Conservation (phyloP, 2,113 vertebrate species). For the Hystrix brachyura region DNA sequence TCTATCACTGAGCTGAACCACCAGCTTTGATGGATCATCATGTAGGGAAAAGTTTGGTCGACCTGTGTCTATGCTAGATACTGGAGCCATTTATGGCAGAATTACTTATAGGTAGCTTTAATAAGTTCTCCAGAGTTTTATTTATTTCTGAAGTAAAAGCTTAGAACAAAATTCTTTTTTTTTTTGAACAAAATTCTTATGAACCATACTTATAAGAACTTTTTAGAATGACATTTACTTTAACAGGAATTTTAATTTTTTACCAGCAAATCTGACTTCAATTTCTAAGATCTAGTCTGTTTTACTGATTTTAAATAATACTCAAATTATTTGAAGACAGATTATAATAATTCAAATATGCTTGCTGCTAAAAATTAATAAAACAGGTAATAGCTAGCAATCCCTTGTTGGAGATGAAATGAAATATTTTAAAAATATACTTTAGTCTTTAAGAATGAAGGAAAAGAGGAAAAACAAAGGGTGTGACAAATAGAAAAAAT, state of each 20-base stretch:
- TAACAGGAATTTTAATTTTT: constrained; percentile 3
- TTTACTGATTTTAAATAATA: not conserved
- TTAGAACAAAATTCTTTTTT: constrained; percentile 48
- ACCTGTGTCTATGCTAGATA: not conserved
- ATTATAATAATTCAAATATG: constrained; percentile 10
- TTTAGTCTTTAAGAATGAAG: not conserved
- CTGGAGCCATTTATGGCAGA: not conserved
- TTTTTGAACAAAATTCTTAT: constrained; percentile 24
- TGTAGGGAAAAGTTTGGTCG: not conserved
- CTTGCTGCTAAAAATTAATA: not conserved
- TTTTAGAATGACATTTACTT: constrained; percentile 45
- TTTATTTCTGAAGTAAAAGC: constrained; percentile 44
- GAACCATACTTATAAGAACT: not conserved
- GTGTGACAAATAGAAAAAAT: not conserved
- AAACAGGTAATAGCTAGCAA: not conserved
- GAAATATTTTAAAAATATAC: not conserved
- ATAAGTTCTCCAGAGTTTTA: constrained; percentile 27
- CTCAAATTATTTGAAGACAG: not conserved
- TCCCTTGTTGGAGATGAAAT: not conserved
- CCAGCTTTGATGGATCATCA: not conserved
- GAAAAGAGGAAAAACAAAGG: not conserved
- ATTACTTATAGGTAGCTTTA: constrained; percentile 13
- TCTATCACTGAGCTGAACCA: not conserved
- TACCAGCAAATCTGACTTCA: not conserved
- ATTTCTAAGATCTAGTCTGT: constrained; percentile 18